phyloP scores from a whole-genome alignment of 2,797 vertebrate species.

The Rousettus madagascariensis region DNA sequence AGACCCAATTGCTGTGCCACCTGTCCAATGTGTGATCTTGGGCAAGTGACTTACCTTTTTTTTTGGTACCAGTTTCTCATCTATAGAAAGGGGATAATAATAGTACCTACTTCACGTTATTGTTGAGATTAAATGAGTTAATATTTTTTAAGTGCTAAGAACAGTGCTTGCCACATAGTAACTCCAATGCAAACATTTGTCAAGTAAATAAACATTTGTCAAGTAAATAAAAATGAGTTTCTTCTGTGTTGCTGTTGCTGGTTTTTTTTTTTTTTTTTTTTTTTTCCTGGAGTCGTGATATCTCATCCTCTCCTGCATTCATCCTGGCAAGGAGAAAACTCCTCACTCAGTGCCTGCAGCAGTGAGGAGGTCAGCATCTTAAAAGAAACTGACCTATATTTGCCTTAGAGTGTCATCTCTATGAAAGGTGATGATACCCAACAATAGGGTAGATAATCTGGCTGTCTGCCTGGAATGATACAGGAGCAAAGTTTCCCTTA shows the following conservation, averaged over 20 bases:
- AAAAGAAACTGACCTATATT: not conserved
- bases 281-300: not conserved
- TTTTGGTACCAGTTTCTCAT: not conserved
- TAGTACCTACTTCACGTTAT: not conserved
- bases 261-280: not conserved
- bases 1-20: not conserved
- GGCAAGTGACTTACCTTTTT: not conserved
- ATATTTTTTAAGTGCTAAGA: not conserved
- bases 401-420: not conserved
- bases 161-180: not conserved
- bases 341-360: not conserved
- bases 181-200: not conserved
- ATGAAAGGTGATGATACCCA: not conserved
- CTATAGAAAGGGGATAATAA: not conserved
- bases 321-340: not conserved
- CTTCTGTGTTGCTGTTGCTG: not conserved
- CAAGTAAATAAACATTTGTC: not conserved
- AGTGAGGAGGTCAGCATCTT: not conserved
- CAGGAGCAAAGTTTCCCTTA: not conserved
- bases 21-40: not conserved
- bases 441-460: not conserved
- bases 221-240: not conserved
- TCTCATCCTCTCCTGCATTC: not conserved
- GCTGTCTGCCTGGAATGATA: not conserved
- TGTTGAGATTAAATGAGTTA: constrained; percentile 5